These are phyloP conservation scores for Trochalopteron elliotii DNA, from an alignment of 2,113 vertebrate genomes.

Conservation along the genomic window DNA sequence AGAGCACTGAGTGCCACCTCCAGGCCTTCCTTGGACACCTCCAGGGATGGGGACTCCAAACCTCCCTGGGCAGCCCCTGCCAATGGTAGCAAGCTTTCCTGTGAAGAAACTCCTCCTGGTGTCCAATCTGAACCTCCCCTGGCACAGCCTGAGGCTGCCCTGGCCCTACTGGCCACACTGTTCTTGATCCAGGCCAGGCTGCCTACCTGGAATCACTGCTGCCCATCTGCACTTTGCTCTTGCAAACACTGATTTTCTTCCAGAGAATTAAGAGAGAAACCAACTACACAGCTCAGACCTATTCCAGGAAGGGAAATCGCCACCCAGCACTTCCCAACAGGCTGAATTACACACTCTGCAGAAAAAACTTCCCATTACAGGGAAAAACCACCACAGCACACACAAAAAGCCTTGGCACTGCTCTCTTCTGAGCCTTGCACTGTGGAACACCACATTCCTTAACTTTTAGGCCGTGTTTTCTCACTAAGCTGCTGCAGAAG, in stretches of 20 bases:
- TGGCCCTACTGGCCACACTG: not conserved
- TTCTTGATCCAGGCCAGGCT: not conserved
- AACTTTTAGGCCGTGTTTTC: not conserved
- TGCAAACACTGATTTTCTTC: not conserved
- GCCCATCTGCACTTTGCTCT: fast-evolving
- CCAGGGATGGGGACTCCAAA: not conserved
- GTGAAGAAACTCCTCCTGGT: not conserved
- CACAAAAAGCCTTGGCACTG: not conserved
- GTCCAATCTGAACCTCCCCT: not conserved
- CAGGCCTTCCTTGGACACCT: not conserved
- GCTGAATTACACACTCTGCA: not conserved
- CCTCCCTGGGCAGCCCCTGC: not conserved
- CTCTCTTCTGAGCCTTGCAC: not conserved
- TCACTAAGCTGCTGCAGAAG: not conserved
- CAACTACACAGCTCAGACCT: not conserved
- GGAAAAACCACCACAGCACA: not conserved
- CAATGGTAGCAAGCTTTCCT: not conserved
- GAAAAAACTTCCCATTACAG: slow-evolving; percentile 32
- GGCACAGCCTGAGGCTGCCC: not conserved
- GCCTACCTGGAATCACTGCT: not conserved
- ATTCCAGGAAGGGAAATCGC: not conserved
- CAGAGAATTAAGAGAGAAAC: slow-evolving; percentile 16
- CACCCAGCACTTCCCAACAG: not conserved
- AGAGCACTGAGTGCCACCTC: not conserved
- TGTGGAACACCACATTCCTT: fast-evolving